These are phyloP conservation scores for Gortyna flavago DNA, from an alignment of 2,888 invertebrate genomes.

Conservation along the genomic window DNA sequence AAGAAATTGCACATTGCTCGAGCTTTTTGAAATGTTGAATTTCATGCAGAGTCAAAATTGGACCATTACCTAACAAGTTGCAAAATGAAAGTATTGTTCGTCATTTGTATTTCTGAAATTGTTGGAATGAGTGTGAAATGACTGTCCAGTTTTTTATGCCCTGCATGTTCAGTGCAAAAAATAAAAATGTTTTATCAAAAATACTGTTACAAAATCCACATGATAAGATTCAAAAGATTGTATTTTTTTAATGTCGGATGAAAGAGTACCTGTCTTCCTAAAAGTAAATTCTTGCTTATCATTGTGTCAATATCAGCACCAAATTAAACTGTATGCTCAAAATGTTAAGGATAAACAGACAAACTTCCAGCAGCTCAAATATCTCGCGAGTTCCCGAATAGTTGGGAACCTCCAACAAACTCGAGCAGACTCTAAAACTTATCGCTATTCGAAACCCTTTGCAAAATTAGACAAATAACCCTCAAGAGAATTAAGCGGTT, in stretches of 20 bases:
- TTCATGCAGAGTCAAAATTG: slow-evolving; percentile 20
- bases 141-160: background rate
- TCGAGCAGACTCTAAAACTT: slow-evolving; percentile 54
- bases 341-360: slow-evolving; percentile 41
- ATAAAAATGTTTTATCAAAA: background rate
- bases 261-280: background rate
- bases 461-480: slow-evolving; percentile 61
- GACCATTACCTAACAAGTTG: slow-evolving; percentile 7
- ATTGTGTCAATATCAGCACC: background rate
- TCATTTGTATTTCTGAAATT: slow-evolving; percentile 14
- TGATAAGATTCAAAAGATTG: background rate
- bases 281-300: background rate
- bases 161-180: background rate
- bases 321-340: slow-evolving; percentile 25
- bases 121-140: background rate
- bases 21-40: slow-evolving; percentile 41
- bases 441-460: slow-evolving; percentile 59
- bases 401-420: slow-evolving; percentile 52
- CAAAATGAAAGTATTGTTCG: slow-evolving; percentile 15
- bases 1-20: slow-evolving; percentile 48
- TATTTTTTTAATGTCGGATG: background rate
- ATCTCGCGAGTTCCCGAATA: slow-evolving; percentile 51
- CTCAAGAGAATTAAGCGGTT: slow-evolving; percentile 45
- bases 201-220: background rate
- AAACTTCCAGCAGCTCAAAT: slow-evolving; percentile 46